Conservation (phyloP, 2,888 invertebrate genomes). For the Cremastinae sp. region DNA sequence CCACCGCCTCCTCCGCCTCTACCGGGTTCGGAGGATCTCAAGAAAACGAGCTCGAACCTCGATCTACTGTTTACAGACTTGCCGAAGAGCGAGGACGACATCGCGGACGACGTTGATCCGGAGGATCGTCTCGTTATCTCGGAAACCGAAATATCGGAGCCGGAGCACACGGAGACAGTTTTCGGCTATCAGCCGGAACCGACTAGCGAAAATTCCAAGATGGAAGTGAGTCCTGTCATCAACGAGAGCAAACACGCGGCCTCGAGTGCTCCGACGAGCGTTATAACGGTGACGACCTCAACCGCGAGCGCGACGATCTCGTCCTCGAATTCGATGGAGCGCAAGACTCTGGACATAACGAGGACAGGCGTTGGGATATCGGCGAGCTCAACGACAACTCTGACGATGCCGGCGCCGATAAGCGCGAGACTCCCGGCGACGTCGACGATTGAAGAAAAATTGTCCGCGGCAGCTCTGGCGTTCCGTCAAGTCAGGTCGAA, state of each 20-base stretch:
- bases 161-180: slow-evolving; percentile 80
- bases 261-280: slow-evolving; percentile 1
- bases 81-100: slow-evolving; percentile 77
- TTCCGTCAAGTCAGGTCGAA: slow-evolving; percentile 74
- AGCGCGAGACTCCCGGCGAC: slow-evolving; percentile 77
- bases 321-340: slow-evolving; percentile 16
- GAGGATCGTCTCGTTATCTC: slow-evolving; percentile 83
- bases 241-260: slow-evolving; percentile 17
- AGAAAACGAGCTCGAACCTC: slow-evolving; percentile 64
- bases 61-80: slow-evolving; percentile 79
- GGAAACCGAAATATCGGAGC: slow-evolving; percentile 84
- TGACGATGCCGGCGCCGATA: slow-evolving; percentile 74
- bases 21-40: slow-evolving; percentile 62
- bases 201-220: slow-evolving; percentile 67
- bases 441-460: slow-evolving; percentile 77
- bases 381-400: slow-evolving; percentile 64
- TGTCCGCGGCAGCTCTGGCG: slow-evolving; percentile 75
- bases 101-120: slow-evolving; percentile 80
- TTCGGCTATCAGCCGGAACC: slow-evolving; percentile 84
- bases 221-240: slow-evolving; percentile 63
- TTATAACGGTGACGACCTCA: slow-evolving; percentile 8
- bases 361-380: slow-evolving; percentile 68
- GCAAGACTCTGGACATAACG: slow-evolving; percentile 65
- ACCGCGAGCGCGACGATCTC: slow-evolving; percentile 13
- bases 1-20: slow-evolving; percentile 47